Percentiles rank a stretch among this genome's conserved stretches.
Evolutionary conservation across 1,140 invertebrate species (phyloP).

Genomic region (Drosophila pandora): DNA sequence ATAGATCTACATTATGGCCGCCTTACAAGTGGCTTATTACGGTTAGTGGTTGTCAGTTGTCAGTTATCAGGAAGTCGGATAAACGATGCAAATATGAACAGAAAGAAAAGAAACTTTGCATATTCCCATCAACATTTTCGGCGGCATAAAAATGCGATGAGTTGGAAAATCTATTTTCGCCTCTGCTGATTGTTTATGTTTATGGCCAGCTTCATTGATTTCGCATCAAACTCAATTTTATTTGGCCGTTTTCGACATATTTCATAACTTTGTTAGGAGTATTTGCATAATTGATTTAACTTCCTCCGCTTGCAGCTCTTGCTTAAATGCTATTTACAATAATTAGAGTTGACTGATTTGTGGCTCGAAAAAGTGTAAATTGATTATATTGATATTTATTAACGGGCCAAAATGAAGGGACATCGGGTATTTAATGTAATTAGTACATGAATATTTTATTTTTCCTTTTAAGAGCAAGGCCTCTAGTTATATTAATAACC

Average conservation of each 20-base stretch:
- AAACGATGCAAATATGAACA: conserved; percentile 45
- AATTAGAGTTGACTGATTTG: conserved; percentile 44
- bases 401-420: conserved; percentile 11
- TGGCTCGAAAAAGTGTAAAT: conserved; percentile 37
- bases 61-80: conserved; percentile 46
- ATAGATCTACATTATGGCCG: conserved; percentile 53
- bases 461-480: too few relatives aligned
- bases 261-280: conserved; percentile 24
- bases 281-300: conserved; percentile 62
- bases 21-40: conserved; percentile 81
- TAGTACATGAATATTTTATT: background rate
- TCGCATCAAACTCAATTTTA: conserved; percentile 42
- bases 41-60: conserved; percentile 70
- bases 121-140: conserved; percentile 60
- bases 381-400: conserved; percentile 60
- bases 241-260: conserved; percentile 32
- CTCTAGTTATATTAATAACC: background rate
- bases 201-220: conserved; percentile 65
- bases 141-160: conserved; percentile 56
- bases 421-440: background rate
- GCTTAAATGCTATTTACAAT: conserved; percentile 44
- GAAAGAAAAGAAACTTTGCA: conserved; percentile 64
- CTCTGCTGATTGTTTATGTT: conserved; percentile 69
- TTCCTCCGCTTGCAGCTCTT: conserved; percentile 2
- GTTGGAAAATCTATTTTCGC: conserved; percentile 71